Conservation (phyloP, 2,888 invertebrate species). For the Siphlonurus alternatus region DNA sequence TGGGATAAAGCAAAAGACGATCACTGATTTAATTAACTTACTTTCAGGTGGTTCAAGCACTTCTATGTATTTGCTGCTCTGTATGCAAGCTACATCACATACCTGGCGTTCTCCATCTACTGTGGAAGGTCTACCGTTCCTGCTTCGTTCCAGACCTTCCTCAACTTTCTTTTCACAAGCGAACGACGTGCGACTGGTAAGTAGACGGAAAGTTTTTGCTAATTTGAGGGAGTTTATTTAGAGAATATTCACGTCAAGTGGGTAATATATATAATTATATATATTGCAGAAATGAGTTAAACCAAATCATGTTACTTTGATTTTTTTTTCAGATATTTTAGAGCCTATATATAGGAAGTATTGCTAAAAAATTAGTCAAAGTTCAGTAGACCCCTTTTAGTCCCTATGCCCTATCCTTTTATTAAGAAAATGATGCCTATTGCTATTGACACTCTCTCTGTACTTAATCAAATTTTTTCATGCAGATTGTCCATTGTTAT, state of each 20-base stretch:
- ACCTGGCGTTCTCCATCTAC: conserved; percentile 34
- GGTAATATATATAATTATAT: background rate
- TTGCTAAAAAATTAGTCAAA: no score
- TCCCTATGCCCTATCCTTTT: no score
- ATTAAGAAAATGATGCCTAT: no score
- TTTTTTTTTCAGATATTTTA: no score
- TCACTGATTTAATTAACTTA: background rate
- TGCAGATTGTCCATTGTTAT: no score
- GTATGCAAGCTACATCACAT: conserved; percentile 32
- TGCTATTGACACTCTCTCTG: no score
- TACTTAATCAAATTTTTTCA: no score
- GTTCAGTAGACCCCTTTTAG: no score
- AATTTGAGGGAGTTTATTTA: background rate
- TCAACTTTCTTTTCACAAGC: conserved; percentile 29
- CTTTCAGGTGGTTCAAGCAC: conserved; percentile 50
- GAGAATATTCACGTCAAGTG: background rate
- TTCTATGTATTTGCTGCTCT: conserved; percentile 56
- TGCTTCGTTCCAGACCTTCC: conserved; percentile 27
- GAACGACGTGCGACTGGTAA: conserved; percentile 33
- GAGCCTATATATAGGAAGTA: no score
- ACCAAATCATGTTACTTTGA: no score
- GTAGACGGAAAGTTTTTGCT: conserved; percentile 11
- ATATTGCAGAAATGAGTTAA: no score
- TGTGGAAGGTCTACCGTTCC: conserved; percentile 32
- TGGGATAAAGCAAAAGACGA: background rate